phyloP scores from a whole-genome alignment of 2,113 vertebrate genomes.

The Campylomormyrus numenius region DNA sequence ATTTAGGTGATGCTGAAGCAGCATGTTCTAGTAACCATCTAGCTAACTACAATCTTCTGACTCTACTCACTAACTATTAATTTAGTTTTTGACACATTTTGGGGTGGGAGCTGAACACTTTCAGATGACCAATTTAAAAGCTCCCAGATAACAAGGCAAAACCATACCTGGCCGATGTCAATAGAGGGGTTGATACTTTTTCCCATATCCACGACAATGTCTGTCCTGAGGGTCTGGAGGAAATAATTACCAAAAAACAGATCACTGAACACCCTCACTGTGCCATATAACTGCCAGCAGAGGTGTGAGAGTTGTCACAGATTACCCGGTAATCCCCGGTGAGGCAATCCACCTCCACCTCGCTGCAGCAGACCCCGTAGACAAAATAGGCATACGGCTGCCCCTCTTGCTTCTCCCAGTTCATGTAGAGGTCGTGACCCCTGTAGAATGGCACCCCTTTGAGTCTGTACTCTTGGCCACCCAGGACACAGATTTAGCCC shows the following conservation, averaged over 20 bases:
- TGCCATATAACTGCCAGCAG: background rate
- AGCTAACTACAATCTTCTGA: background rate
- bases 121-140: background rate
- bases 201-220: conserved; percentile 71
- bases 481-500: background rate
- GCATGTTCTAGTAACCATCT: background rate
- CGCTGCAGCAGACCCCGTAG: conserved; percentile 70
- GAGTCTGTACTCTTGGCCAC: background rate
- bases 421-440: conserved; percentile 64
- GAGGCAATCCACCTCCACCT: conserved; percentile 85
- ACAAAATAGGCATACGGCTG: conserved; percentile 68
- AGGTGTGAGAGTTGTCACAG: background rate
- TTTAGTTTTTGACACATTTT: background rate
- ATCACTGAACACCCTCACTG: background rate
- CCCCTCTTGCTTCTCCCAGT: conserved; percentile 80
- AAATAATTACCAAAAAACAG: background rate
- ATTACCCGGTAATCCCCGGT: conserved; percentile 81
- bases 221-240: conserved; percentile 69
- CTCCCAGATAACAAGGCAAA: background rate
- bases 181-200: conserved; percentile 78
- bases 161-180: conserved; percentile 77
- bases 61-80: background rate
- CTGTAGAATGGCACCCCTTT: conserved; percentile 39
- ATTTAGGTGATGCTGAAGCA: background rate
- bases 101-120: background rate